These are phyloP conservation scores for Drosophila diplacantha DNA, from an alignment of 2,888 invertebrate genomes.

Conservation along the genomic window DNA sequence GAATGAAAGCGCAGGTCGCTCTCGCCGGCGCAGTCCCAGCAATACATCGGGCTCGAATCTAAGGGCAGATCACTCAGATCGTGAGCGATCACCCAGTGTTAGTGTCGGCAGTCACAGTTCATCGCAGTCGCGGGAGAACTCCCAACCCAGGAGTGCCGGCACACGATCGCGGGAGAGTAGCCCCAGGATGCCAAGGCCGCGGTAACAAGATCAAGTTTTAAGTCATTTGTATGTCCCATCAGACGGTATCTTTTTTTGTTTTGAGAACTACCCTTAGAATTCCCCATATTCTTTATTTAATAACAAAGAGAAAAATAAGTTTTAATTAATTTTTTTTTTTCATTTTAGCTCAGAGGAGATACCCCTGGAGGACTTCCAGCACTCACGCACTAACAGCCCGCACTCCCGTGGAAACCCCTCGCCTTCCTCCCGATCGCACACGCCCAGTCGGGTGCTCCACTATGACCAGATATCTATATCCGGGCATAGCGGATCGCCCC, in stretches of 20 bases:
- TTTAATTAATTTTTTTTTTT: background rate
- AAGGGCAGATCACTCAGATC: constrained; percentile 50
- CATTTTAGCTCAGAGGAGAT: constrained; percentile 84
- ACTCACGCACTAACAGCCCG: constrained; percentile 79
- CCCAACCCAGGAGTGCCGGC: constrained; percentile 67
- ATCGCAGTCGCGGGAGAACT: constrained; percentile 74
- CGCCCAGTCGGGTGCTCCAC: constrained; percentile 73
- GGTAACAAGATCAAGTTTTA: constrained; percentile 67
- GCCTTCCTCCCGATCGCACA: constrained; percentile 78
- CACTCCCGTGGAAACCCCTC: constrained; percentile 70
- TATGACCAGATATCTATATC: constrained; percentile 69
- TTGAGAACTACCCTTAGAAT: background rate
- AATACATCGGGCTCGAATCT: constrained; percentile 76
- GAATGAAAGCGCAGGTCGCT: constrained; percentile 69
- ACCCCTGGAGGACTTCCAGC: constrained; percentile 87
- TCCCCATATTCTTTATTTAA: background rate
- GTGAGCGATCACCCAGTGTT: constrained; percentile 76
- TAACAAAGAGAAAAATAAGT: background rate
- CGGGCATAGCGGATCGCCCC: constrained; percentile 59
- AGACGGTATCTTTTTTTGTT: background rate
- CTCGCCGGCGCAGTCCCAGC: constrained; percentile 78
- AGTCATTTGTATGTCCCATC: constrained; percentile 5
- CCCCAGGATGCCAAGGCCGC: constrained; percentile 84
- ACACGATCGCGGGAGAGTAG: constrained; percentile 84
- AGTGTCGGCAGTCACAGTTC: constrained; percentile 78